Evolutionary conservation across 2,888 invertebrate genomes (phyloP).

Genomic region (Protonemura montana): DNA sequence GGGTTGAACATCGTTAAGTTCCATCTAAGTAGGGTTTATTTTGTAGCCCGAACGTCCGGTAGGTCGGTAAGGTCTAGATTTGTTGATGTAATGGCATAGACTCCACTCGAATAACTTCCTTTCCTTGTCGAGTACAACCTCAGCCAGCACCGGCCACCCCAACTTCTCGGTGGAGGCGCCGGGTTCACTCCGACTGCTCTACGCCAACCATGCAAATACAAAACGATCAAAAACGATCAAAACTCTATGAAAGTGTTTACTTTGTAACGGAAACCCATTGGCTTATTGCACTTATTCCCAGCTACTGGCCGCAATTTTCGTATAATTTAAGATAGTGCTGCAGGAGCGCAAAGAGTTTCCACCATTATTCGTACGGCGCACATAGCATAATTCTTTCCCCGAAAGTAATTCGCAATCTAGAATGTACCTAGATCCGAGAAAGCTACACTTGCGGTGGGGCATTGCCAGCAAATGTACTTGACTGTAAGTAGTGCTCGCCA

Average conservation of each 20-base stretch:
- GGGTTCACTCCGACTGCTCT: neutral
- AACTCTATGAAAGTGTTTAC: too few relatives aligned
- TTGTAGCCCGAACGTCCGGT: slow-evolving; percentile 48
- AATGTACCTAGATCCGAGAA: neutral
- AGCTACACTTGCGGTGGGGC: neutral
- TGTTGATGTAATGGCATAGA: slow-evolving; percentile 50
- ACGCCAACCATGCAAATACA: too few relatives aligned
- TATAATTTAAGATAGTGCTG: neutral
- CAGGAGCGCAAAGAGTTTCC: neutral
- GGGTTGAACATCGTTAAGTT: slow-evolving; percentile 50
- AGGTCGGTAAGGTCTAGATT: slow-evolving; percentile 47
- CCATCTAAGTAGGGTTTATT: slow-evolving; percentile 51
- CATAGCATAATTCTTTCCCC: neutral
- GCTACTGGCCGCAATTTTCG: neutral
- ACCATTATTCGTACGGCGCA: neutral
- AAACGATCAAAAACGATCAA: too few relatives aligned
- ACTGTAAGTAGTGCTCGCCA: slow-evolving; percentile 7
- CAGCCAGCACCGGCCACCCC: neutral
- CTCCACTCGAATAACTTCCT: slow-evolving; percentile 36
- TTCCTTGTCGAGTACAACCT: neutral
- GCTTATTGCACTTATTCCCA: too few relatives aligned
- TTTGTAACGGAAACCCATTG: too few relatives aligned
- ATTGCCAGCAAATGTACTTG: neutral
- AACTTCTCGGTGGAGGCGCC: neutral
- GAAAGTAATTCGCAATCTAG: neutral